Evolutionary conservation across 2,113 vertebrate species (phyloP), one percentile per base, ranked within the genome.

Genomic region (Mesitornis unicolor): DNA sequence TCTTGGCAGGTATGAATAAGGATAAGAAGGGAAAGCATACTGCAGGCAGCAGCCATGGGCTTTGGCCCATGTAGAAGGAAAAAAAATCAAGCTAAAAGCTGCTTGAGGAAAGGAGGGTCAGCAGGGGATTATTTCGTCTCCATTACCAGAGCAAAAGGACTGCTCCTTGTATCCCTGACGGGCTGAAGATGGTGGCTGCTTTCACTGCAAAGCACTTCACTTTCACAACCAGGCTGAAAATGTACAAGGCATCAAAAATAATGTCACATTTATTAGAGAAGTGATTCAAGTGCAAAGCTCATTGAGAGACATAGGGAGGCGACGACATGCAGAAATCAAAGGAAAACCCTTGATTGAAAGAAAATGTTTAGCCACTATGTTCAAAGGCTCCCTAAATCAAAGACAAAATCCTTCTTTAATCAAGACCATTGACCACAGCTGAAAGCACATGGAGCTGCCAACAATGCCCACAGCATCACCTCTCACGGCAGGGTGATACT

Each of bases 301-400:
- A 92, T 75, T 0, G 0, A 95, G 89, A 95, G 90, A 96, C 77
- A 35, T 0, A 13, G 48, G 68, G 76, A 96, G 76, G 86, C 92
- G 94, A 84, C 84, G 84, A 45, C 86, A 75, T 7, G 40, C 76
- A 87, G 80, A 95, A 97, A 95, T 95, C 95, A 96, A 96, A 95
- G 70, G 80, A 51, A 82, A 95, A 87, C 35, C 38, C 86, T 95
- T 95, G 93, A 96, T 84, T 8, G 86, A 93, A 93, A 90, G 73
- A 80, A 93, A 89, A 81, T 71, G 87, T 92, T 97, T 92, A 95
- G 92, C 90, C 68, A 80, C 88, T 70, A 11, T 67, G 91, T 93
- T 97, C 95, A 97, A 95, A 95, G 93, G 80, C 86, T 95, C 60
- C 57, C 60, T 95, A 95, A 96, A 96, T 97, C 94, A 97, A 97